A percentile compares a stretch with the other conserved stretches of the same genome.
phyloP scores from a whole-genome alignment of 2,888 invertebrate species.

The Cybosia mesomella region DNA sequence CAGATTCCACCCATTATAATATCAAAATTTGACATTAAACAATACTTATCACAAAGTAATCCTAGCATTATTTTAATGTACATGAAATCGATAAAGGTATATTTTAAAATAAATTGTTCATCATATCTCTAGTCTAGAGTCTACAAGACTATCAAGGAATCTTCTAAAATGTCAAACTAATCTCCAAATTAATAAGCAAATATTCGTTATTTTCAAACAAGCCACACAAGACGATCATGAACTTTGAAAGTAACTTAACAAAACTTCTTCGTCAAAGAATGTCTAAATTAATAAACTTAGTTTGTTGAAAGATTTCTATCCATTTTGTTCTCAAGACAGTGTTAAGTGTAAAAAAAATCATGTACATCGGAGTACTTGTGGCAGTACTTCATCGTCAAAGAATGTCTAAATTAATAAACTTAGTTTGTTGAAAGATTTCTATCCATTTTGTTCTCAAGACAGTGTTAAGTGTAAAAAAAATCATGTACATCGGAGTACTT shows the following conservation, averaged over 20 bases:
- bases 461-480: conserved; percentile 53
- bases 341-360: conserved; percentile 52
- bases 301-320: conserved; percentile 31
- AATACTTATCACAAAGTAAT: background rate
- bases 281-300: conserved; percentile 62
- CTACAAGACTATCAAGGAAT: background rate
- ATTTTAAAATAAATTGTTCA: background rate
- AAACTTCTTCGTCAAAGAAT: conserved; percentile 50
- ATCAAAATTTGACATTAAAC: background rate
- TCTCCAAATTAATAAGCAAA: background rate
- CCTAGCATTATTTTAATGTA: background rate
- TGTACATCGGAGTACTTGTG: conserved; percentile 62
- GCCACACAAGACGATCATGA: conserved; percentile 25
- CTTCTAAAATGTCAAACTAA: background rate
- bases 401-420: conserved; percentile 63
- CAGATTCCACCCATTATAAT: background rate
- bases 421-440: conserved; percentile 31
- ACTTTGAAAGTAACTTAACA: conserved; percentile 41
- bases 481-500: conserved; percentile 61
- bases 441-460: conserved; percentile 42
- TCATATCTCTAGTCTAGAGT: background rate
- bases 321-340: conserved; percentile 44
- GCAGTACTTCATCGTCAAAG: conserved; percentile 54
- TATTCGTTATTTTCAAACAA: conserved; percentile 12
- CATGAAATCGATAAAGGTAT: no score